Conservation (phyloP, 2,797 vertebrate genomes). For the Dermochelys coriacea region DNA sequence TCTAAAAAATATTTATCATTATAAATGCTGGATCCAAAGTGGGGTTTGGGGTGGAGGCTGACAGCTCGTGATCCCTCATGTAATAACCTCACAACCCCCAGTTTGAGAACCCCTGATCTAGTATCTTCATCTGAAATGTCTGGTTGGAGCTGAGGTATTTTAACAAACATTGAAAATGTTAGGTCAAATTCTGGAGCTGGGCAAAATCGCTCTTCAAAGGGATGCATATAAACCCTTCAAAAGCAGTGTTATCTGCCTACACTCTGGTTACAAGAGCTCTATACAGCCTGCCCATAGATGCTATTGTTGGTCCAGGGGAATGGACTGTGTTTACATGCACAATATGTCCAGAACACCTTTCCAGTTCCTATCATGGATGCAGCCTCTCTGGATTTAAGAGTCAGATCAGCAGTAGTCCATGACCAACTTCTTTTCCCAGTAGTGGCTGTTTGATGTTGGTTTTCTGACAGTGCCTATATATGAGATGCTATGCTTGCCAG, state of each 20-base stretch:
- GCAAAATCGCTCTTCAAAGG: not conserved
- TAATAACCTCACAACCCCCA: no score
- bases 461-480: constrained; percentile 4
- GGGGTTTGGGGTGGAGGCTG: no score
- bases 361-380: not conserved
- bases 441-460: not conserved
- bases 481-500: not conserved
- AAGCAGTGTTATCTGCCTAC: not conserved
- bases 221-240: not conserved
- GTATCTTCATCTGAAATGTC: not conserved
- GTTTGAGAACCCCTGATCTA: not conserved
- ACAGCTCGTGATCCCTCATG: no score
- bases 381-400: not conserved
- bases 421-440: not conserved
- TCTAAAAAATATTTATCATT: no score
- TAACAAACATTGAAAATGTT: not conserved
- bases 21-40: no score
- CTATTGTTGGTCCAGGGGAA: not conserved
- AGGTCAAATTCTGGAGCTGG: not conserved
- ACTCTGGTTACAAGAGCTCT: not conserved
- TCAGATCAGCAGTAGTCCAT: not conserved
- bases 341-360: not conserved
- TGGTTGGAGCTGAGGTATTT: not conserved
- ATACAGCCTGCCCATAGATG: not conserved
- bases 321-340: accelerated